Base-by-base conservation (phyloP, 1,140 invertebrate species). In the Diabrotica undecimpunctata region DNA sequence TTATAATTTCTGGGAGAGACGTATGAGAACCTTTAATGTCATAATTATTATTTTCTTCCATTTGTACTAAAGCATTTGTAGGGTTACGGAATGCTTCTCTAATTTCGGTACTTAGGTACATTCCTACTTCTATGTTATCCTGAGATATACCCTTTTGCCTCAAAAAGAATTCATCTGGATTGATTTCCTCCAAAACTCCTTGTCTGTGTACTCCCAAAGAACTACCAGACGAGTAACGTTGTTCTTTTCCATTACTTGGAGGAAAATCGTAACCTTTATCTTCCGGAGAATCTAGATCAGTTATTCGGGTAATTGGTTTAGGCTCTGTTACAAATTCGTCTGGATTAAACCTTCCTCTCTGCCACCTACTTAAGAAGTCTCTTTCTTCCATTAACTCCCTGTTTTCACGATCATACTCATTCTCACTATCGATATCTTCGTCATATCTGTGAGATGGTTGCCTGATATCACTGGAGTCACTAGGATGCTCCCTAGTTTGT, bases 141-240 rank as follows among this genome's bases (percentile, higher is more conserved):
- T 90, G 87, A 65, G 90, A 92, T 67, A 93, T 87, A 46, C 90
- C 90, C 71, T 88, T 87, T 73, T 88, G 87, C 61, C 90, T 82
- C 54, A 93, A 79, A 76, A 93, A 93, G 80, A 93, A 93, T 79
- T 93, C 90, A 75, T 94, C 91, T 5, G 91, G 91, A 73, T 93
- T 87, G 62, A 93, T 91, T 80, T 93, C 90, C 78, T 93, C 91
- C 66, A 93, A 85, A 0, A 91, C 87, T 0, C 87, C 88, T 7
- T 54, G 25, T 51, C 83, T 59, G 13, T 70, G 67, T 60, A 69
- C 64, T 14, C 71, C 66, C 38, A 70, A 58, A 2, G 70, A 73
- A 61, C 73, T 72, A 12, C 64, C 67, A 7, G 72, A 72, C 1
- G 67, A 68, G 59, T 66, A 66, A 10, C 41, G 8, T 7, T 57